Percentiles rank a stretch among this genome's conserved stretches.
Evolutionary conservation across 2,888 invertebrate species (phyloP).

Genomic region (Timema cristinae): DNA sequence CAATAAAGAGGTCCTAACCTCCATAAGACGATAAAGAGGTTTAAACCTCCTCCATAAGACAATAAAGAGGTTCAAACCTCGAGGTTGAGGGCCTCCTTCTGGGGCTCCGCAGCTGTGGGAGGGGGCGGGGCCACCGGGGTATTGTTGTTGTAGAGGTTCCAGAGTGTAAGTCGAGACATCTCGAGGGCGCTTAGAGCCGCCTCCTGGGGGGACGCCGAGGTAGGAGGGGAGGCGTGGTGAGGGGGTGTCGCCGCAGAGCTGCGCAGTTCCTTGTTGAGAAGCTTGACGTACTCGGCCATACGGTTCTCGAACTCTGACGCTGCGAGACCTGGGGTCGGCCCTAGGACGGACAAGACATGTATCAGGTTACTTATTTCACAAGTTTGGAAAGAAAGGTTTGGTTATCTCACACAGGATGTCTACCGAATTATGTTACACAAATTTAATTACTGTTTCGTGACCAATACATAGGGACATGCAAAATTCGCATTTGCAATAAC

Average conservation of each 20-base stretch:
- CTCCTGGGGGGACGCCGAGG: constrained; percentile 37
- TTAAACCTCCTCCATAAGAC: too few species aligned
- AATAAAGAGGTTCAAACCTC: constrained; percentile 37
- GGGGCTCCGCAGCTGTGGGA: constrained; percentile 49
- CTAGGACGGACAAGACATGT: constrained; percentile 38
- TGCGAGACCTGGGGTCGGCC: constrained; percentile 58
- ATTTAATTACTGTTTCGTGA: too few species aligned
- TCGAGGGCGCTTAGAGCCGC: constrained; percentile 62
- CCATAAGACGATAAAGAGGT: too few species aligned
- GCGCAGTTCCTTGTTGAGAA: constrained; percentile 56
- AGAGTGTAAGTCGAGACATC: constrained; percentile 73
- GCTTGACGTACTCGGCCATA: constrained; percentile 72
- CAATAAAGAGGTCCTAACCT: too few species aligned
- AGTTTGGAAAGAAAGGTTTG: too few species aligned
- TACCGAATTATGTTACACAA: too few species aligned
- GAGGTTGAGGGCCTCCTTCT: constrained; percentile 82
- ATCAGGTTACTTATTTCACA: too few species aligned
- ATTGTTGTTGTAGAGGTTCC: constrained; percentile 75
- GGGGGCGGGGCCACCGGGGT: constrained; percentile 46
- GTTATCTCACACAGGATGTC: too few species aligned
- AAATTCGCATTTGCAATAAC: too few species aligned
- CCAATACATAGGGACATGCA: too few species aligned
- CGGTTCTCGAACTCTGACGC: constrained; percentile 71
- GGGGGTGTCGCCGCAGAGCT: constrained; percentile 37
- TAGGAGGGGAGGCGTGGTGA: constrained; percentile 29